phyloP scores from a whole-genome alignment of 2,797 vertebrate genomes.

The Margarornis squamiger region DNA sequence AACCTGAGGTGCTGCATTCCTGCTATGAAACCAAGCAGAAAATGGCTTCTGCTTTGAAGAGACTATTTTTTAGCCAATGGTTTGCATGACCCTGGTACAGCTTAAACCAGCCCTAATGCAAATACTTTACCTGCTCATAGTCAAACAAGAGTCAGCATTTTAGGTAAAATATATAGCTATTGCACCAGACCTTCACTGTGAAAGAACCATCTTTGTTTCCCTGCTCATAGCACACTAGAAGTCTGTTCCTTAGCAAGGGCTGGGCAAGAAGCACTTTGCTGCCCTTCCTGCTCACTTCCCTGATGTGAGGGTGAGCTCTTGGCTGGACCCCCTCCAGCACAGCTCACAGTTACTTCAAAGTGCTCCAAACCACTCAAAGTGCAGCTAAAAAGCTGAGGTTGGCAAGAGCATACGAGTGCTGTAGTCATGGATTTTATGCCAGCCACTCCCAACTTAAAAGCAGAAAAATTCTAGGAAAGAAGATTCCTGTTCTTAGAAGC shows the following conservation, averaged over 20 bases:
- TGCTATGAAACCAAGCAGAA: background rate
- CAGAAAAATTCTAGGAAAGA: constrained; percentile 8
- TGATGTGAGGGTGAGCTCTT: background rate
- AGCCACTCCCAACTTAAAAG: background rate
- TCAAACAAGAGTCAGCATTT: background rate
- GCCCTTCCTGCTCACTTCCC: background rate
- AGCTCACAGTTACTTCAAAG: background rate
- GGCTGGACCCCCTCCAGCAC: background rate
- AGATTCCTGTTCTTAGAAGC: background rate
- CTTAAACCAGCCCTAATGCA: background rate
- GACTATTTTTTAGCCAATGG: background rate
- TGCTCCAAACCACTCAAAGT: constrained; percentile 6
- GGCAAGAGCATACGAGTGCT: background rate
- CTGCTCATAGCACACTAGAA: background rate
- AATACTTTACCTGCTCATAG: background rate
- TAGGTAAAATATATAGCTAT: background rate
- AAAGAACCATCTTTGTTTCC: background rate
- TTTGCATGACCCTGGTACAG: background rate
- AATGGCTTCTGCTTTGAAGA: constrained; percentile 4
- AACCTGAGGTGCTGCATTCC: constrained; percentile 41
- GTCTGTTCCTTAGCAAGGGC: background rate
- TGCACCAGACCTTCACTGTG: background rate
- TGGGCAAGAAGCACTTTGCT: background rate
- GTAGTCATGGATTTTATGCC: background rate
- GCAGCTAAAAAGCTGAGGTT: constrained; percentile 1